These are phyloP conservation scores for Autographa gamma DNA, from an alignment of 2,888 invertebrate genomes.

Conservation along the genomic window DNA sequence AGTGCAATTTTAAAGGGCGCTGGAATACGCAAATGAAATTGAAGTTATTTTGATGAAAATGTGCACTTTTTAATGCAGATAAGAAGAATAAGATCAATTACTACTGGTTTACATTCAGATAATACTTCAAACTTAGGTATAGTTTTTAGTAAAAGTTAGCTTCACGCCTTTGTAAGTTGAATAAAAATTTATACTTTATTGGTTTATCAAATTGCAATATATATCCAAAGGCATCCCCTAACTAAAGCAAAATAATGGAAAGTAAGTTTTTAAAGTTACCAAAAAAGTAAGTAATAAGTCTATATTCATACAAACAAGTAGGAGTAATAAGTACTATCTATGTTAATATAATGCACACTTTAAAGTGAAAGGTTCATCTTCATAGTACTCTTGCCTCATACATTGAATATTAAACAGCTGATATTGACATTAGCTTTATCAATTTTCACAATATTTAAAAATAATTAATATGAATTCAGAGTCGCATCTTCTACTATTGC, in stretches of 20 bases:
- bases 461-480: too few relatives aligned
- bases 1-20: constrained; percentile 34
- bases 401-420: constrained; percentile 17
- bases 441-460: too few relatives aligned
- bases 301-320: too few relatives aligned
- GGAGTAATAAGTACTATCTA: too few relatives aligned
- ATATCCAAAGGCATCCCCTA: too few relatives aligned
- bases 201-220: too few relatives aligned
- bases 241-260: too few relatives aligned
- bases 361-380: neutral
- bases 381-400: neutral
- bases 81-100: constrained; percentile 21
- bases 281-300: too few relatives aligned
- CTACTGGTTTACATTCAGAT: neutral
- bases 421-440: neutral
- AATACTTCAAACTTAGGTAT: neutral
- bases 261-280: too few relatives aligned
- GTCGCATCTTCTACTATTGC: neutral
- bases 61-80: constrained; percentile 35
- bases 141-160: neutral
- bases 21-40: constrained; percentile 38
- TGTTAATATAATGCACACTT: neutral
- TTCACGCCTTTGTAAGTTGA: too few relatives aligned
- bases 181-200: too few relatives aligned
- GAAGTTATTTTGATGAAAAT: constrained; percentile 33